phyloP scores from a whole-genome alignment of 2,888 invertebrate species.

The Trypoxylon attenuatum region DNA sequence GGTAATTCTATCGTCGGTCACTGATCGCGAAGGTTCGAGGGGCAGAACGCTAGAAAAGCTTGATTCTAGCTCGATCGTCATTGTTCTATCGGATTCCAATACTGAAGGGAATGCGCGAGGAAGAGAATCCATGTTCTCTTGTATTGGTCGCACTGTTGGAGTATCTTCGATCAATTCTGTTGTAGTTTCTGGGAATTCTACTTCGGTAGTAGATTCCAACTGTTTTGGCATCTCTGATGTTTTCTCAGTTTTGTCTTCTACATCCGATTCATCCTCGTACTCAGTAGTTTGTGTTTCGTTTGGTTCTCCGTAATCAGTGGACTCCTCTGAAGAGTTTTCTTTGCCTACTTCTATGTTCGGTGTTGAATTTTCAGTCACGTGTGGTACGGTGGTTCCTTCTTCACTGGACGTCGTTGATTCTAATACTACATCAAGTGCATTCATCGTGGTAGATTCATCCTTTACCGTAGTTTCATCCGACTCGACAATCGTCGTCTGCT shows the following conservation, averaged over 20 bases:
- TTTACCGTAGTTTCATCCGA: constrained; percentile 12
- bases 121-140: constrained; percentile 9
- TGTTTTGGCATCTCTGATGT: not conserved
- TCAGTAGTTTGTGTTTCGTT: not conserved
- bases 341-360: constrained; percentile 1
- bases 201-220: not conserved
- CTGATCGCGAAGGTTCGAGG: constrained; percentile 23
- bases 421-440: constrained; percentile 3
- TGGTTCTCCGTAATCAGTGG: not conserved
- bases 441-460: constrained; percentile 19
- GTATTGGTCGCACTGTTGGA: constrained; percentile 44
- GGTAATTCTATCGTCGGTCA: not conserved
- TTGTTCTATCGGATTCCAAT: not conserved
- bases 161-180: constrained; percentile 21
- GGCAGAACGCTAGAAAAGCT: constrained; percentile 39
- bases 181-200: not conserved
- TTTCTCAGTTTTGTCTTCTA: not conserved
- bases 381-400: not conserved
- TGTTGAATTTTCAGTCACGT: not conserved
- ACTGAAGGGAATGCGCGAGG: not conserved
- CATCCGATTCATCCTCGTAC: not conserved
- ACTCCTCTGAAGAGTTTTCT: constrained; percentile 9
- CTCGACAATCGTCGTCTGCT: constrained; percentile 2
- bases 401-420: constrained; percentile 10
- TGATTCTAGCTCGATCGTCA: constrained; percentile 8